Percentiles rank a stretch among this genome's conserved stretches.
These are phyloP conservation scores for Pseudorhiza aurosa DNA, from an alignment of 30 jellyfish, hydroid and myxozoan species.

Conservation along the genomic window DNA sequence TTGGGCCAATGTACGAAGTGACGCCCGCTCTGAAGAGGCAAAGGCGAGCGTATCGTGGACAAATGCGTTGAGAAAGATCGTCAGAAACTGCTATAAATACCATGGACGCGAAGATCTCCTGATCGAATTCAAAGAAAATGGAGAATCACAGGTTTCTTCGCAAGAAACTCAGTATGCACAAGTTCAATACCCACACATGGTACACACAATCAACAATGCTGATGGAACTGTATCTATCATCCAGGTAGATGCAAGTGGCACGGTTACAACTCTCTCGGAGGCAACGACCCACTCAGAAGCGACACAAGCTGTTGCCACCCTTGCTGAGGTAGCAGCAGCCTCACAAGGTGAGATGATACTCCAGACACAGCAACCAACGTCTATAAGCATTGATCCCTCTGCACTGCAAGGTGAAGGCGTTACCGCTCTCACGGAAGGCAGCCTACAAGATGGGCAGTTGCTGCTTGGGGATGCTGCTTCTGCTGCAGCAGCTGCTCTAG, in stretches of 20 bases:
- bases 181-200: conserved; percentile 95
- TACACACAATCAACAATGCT: conserved; percentile 95
- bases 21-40: conserved; percentile 92
- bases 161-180: conserved; percentile 79
- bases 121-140: conserved; percentile 85
- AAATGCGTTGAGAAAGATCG: conserved; percentile 90
- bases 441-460: conserved; percentile 94
- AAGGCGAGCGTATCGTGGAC: conserved; percentile 97
- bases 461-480: conserved; percentile 89
- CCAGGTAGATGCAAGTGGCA: conserved; percentile 98
- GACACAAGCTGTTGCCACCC: conserved; percentile 98
- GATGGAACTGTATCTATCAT: conserved; percentile 97
- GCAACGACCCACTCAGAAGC: conserved; percentile 95
- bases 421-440: conserved; percentile 71
- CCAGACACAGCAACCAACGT: conserved; percentile 64
- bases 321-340: conserved; percentile 98
- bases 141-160: conserved; percentile 30
- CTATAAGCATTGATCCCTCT: conserved; percentile 71
- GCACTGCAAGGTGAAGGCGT: conserved; percentile 78
- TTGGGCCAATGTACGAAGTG: conserved; percentile 99
- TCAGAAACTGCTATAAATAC: conserved; percentile 81
- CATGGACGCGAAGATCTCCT: conserved; percentile 96
- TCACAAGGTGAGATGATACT: conserved; percentile 89
- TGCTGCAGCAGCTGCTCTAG: conserved; percentile 93
- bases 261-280: conserved; percentile 92